These are phyloP conservation scores for Antennarius maculatus DNA, from an alignment of 2,797 vertebrate species.

Conservation along the genomic window DNA sequence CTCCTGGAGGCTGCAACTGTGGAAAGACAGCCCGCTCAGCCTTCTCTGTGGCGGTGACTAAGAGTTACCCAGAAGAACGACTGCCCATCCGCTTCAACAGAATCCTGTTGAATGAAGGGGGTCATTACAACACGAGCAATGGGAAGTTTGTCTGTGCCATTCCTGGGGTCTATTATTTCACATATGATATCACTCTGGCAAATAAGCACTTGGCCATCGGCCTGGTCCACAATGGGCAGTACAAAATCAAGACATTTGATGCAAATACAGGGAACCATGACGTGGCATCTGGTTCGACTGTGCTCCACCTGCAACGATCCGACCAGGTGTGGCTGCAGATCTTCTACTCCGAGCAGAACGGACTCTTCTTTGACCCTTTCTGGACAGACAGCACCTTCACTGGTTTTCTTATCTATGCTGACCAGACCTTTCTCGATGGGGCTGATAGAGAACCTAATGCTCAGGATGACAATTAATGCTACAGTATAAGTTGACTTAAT, in stretches of 20 bases:
- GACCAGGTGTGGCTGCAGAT: constrained; percentile 99
- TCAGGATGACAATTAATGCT: constrained; percentile 50
- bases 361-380: constrained; percentile 96
- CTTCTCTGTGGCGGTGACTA: constrained; percentile 94
- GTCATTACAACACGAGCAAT: constrained; percentile 90
- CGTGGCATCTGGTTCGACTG: constrained; percentile 93
- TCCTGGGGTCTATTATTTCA: constrained; percentile 95
- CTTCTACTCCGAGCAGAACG: constrained; percentile 97
- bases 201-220: constrained; percentile 97
- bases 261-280: constrained; percentile 97
- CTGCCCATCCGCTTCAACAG: constrained; percentile 94
- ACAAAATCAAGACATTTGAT: constrained; percentile 96
- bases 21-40: constrained; percentile 85
- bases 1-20: constrained; percentile 90
- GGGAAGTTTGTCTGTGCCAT: constrained; percentile 93
- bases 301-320: constrained; percentile 85
- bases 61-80: constrained; percentile 93
- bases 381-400: constrained; percentile 98
- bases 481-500: neutral
- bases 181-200: constrained; percentile 95
- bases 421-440: constrained; percentile 85
- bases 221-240: constrained; percentile 95
- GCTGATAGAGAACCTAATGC: constrained; percentile 73
- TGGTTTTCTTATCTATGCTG: constrained; percentile 94
- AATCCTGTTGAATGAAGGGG: constrained; percentile 93